These are phyloP conservation scores for Arctocebus calabarensis DNA, from an alignment of 2,797 vertebrate genomes.

Conservation along the genomic window DNA sequence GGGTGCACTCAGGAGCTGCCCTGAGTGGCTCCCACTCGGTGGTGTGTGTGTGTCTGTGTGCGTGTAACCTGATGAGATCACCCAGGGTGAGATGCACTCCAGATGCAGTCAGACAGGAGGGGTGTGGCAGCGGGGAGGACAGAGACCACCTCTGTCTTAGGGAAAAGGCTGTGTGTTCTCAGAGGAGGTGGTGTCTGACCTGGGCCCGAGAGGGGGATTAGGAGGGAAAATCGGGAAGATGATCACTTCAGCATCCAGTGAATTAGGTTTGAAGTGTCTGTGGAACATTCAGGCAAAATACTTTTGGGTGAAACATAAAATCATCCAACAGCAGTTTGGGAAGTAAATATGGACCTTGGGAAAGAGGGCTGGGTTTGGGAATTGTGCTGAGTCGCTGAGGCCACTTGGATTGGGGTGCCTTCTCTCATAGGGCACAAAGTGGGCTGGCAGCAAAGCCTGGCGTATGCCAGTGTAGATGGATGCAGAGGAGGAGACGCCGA, in stretches of 20 bases:
- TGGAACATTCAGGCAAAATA: neutral
- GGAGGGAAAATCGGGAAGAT: neutral
- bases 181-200: neutral
- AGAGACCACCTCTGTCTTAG: neutral
- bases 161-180: neutral
- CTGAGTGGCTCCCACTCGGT: neutral
- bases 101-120: neutral
- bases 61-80: rapidly evolving
- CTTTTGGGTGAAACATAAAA: neutral
- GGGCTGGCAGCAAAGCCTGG: neutral
- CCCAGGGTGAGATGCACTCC: rapidly evolving
- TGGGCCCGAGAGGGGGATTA: neutral
- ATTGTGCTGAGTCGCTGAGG: neutral
- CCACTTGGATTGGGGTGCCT: neutral
- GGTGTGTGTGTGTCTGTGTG: too few relatives aligned
- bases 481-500: neutral
- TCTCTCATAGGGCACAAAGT: neutral
- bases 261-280: neutral
- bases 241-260: neutral
- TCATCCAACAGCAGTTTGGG: neutral
- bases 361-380: neutral
- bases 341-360: neutral
- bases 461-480: neutral
- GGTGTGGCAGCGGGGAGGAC: neutral
- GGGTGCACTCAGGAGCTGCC: neutral